phyloP scores from a whole-genome alignment of 2,888 invertebrate species.

The Scrobipalpa atriplicella region DNA sequence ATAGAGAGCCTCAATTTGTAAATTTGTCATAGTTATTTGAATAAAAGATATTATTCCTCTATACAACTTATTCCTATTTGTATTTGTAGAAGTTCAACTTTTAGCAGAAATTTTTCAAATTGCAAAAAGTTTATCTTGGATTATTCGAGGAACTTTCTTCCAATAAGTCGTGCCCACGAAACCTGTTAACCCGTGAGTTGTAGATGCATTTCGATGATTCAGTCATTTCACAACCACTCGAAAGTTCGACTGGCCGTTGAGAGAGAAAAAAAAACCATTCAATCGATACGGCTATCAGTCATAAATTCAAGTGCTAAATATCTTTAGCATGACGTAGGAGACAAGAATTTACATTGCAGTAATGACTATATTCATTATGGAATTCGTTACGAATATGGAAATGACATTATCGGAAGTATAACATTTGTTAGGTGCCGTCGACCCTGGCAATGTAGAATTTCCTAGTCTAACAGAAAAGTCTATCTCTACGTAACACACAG shows the following conservation, averaged over 20 bases:
- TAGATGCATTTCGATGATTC: constrained; percentile 36
- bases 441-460: neutral
- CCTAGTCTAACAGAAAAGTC: neutral
- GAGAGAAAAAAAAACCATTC: neutral
- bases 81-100: too few species aligned
- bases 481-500: neutral
- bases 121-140: neutral
- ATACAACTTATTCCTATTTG: too few species aligned
- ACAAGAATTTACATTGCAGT: neutral
- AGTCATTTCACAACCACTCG: constrained; percentile 37
- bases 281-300: neutral
- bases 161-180: constrained; percentile 5
- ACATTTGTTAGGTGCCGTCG: neutral
- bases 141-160: neutral
- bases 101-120: too few species aligned
- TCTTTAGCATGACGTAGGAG: neutral
- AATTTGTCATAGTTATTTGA: too few species aligned
- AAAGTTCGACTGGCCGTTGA: constrained; percentile 1
- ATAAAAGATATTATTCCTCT: too few species aligned
- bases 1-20: too few species aligned
- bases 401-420: neutral
- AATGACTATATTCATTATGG: neutral
- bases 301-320: neutral
- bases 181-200: constrained; percentile 22
- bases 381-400: neutral